These are phyloP conservation scores for Vandiemenella viatica DNA, from an alignment of 2,888 invertebrate species.

Conservation along the genomic window DNA sequence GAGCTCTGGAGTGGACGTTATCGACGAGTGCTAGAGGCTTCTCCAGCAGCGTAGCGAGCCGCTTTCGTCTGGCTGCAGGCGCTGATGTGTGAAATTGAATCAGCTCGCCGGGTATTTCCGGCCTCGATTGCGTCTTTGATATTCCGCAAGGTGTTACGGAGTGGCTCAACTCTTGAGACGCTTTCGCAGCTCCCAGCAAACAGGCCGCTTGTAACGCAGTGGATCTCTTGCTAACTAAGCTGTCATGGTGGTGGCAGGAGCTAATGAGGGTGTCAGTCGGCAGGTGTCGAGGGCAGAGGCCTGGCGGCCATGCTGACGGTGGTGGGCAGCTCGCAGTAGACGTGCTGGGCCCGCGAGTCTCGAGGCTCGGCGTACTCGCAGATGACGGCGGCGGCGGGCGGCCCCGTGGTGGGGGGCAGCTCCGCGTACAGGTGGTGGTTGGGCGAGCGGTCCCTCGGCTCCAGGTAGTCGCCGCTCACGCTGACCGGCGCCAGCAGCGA, in stretches of 20 bases:
- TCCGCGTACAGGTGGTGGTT: slow-evolving; percentile 50
- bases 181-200: no score
- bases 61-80: no score
- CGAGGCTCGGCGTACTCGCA: slow-evolving; percentile 41
- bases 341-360: slow-evolving; percentile 34
- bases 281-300: slow-evolving; percentile 51
- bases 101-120: no score
- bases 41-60: no score
- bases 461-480: slow-evolving; percentile 36
- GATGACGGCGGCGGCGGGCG: slow-evolving; percentile 21
- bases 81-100: no score
- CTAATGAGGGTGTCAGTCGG: not conserved
- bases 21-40: no score
- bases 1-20: no score
- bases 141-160: no score
- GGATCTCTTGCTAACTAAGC: no score
- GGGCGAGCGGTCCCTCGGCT: slow-evolving; percentile 28
- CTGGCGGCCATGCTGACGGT: slow-evolving; percentile 44
- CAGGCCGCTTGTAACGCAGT: no score
- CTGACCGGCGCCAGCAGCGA: slow-evolving; percentile 35
- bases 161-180: no score
- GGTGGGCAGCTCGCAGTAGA: slow-evolving; percentile 38
- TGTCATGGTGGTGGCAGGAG: not conserved
- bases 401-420: slow-evolving; percentile 26
- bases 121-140: no score